A percentile compares a stretch with the other conserved stretches of the same genome.
Evolutionary conservation across 2,888 invertebrate species (phyloP).

Genomic region (Coleophora flavipennella): DNA sequence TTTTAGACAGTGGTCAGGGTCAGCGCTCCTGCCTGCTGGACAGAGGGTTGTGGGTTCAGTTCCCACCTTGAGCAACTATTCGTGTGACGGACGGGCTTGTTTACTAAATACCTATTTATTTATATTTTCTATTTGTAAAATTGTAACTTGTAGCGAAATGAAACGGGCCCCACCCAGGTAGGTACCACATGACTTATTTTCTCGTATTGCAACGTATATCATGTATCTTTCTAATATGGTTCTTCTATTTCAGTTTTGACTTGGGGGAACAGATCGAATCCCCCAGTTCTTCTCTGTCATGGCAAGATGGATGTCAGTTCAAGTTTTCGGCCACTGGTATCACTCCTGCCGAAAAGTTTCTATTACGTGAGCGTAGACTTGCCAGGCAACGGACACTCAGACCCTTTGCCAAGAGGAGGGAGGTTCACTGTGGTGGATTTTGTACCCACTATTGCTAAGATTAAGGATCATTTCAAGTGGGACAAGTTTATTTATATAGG

Average conservation of each 20-base stretch:
- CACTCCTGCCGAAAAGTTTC: slow-evolving; percentile 51
- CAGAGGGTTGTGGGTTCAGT: too few relatives aligned
- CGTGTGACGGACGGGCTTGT: too few relatives aligned
- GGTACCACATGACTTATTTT: too few relatives aligned
- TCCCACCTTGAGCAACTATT: too few relatives aligned
- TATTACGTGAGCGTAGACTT: slow-evolving; percentile 59
- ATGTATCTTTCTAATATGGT: too few relatives aligned
- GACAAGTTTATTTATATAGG: slow-evolving; percentile 43
- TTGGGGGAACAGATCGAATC: slow-evolving; percentile 68
- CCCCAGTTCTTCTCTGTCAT: slow-evolving; percentile 70
- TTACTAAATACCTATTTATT: too few relatives aligned
- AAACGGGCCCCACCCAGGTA: too few relatives aligned
- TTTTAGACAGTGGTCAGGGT: too few relatives aligned
- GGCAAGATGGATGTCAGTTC: slow-evolving; percentile 75
- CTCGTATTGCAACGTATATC: too few relatives aligned
- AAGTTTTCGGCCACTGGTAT: slow-evolving; percentile 69
- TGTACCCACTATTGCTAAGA: slow-evolving; percentile 30
- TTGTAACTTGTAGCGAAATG: too few relatives aligned
- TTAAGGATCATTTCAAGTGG: slow-evolving; percentile 41
- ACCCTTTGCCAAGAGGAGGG: slow-evolving; percentile 53
- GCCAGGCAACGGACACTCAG: slow-evolving; percentile 74
- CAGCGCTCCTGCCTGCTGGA: too few relatives aligned
- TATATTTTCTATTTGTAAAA: too few relatives aligned
- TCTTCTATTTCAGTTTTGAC: slow-evolving; percentile 55
- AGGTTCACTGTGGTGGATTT: slow-evolving; percentile 33